Percentiles rank a stretch among this genome's conserved stretches.
phyloP scores from a whole-genome alignment of 2,888 invertebrate genomes.

The Limulus polyphemus region DNA sequence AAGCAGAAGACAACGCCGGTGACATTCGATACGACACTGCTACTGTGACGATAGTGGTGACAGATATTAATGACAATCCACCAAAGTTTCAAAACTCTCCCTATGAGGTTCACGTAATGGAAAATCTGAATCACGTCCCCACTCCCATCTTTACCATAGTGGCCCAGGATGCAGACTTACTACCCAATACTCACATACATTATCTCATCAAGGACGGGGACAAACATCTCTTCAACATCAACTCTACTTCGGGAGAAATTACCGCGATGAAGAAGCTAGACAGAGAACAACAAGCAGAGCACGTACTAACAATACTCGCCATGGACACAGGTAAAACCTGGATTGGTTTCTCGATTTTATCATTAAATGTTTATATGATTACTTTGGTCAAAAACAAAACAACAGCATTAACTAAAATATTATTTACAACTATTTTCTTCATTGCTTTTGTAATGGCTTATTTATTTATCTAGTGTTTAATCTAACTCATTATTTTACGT shows the following conservation, averaged over 20 bases:
- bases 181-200: constrained; percentile 76
- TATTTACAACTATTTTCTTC: too few species aligned
- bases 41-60: constrained; percentile 60
- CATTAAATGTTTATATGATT: too few species aligned
- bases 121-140: constrained; percentile 52
- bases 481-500: too few species aligned
- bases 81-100: constrained; percentile 91
- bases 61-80: constrained; percentile 86
- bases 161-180: constrained; percentile 81
- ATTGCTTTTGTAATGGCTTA: too few species aligned
- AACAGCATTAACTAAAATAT: too few species aligned
- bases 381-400: too few species aligned
- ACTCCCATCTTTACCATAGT: constrained; percentile 49
- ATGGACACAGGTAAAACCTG: constrained; percentile 79
- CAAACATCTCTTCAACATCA: constrained; percentile 67
- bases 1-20: constrained; percentile 52
- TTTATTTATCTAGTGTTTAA: too few species aligned
- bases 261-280: constrained; percentile 68
- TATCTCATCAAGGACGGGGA: constrained; percentile 90
- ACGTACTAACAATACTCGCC: constrained; percentile 72
- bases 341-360: too few species aligned
- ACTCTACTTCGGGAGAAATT: constrained; percentile 82
- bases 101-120: constrained; percentile 83
- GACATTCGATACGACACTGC: constrained; percentile 55
- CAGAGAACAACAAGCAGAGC: constrained; percentile 69